These are phyloP conservation scores for Mastigias papua DNA, from an alignment of 30 jellyfish, hydroid and myxozoan genomes.

Conservation along the genomic window DNA sequence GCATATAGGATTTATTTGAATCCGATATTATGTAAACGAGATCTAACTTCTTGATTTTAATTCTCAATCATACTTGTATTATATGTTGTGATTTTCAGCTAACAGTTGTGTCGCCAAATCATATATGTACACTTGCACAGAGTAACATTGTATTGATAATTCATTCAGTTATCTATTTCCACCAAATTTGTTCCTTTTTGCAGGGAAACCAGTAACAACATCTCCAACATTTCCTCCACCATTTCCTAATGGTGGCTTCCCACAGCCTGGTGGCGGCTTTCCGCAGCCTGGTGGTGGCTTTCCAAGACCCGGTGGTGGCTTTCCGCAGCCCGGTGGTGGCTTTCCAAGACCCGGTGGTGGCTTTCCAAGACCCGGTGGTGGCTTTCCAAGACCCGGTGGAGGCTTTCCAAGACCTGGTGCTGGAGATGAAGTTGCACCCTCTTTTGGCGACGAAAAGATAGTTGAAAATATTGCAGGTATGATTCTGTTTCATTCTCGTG, in stretches of 20 bases:
- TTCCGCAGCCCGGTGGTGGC: constrained; percentile 1
- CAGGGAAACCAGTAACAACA: neutral
- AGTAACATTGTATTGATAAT: too few relatives aligned
- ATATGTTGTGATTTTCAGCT: too few relatives aligned
- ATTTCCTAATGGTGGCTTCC: neutral
- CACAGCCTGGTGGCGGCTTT: neutral
- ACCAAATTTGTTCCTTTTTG: neutral
- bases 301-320: neutral
- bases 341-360: neutral
- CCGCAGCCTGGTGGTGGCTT: neutral
- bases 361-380: neutral
- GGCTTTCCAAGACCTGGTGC: neutral
- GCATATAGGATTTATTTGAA: too few relatives aligned
- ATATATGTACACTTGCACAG: too few relatives aligned
- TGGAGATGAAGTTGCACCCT: too few relatives aligned
- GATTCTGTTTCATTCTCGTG: too few relatives aligned
- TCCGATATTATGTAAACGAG: too few relatives aligned
- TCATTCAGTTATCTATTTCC: too few relatives aligned
- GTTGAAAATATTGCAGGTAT: neutral
- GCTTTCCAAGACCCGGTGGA: neutral
- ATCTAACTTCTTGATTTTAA: too few relatives aligned
- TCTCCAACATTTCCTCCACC: constrained; percentile 9
- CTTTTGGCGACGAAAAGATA: neutral
- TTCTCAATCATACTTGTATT: too few relatives aligned
- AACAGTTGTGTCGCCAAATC: too few relatives aligned